These are phyloP conservation scores for Melinaea menophilus DNA, from an alignment of 2,888 invertebrate genomes.

Conservation along the genomic window DNA sequence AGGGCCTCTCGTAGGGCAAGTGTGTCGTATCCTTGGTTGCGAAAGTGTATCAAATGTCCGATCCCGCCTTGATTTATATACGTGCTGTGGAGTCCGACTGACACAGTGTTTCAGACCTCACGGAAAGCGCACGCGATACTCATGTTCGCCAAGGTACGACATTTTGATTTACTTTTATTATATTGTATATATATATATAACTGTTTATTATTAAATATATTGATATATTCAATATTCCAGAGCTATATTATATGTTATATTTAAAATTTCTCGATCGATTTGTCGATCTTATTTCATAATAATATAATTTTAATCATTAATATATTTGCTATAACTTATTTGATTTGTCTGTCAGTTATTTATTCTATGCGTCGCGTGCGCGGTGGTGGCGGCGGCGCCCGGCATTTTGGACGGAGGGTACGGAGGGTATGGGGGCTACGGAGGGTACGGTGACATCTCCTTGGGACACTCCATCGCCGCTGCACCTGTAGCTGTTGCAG, in stretches of 20 bases:
- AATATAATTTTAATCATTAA: too few species aligned
- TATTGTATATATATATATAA: slow-evolving; percentile 3
- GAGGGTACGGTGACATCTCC: slow-evolving; percentile 29
- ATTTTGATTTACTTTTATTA: neutral
- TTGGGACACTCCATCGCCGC: slow-evolving; percentile 28
- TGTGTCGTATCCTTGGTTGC: slow-evolving; percentile 55
- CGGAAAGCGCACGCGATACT: slow-evolving; percentile 54
- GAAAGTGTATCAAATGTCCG: slow-evolving; percentile 65
- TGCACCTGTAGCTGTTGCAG: slow-evolving; percentile 36
- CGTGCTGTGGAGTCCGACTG: slow-evolving; percentile 28
- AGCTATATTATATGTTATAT: too few species aligned
- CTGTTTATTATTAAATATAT: neutral
- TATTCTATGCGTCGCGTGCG: slow-evolving; percentile 63
- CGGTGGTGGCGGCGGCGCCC: slow-evolving; percentile 56
- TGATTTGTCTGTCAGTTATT: slow-evolving; percentile 46
- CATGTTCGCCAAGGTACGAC: slow-evolving; percentile 69
- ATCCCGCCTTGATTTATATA: slow-evolving; percentile 51
- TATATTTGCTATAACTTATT: too few species aligned
- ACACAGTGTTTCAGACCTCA: slow-evolving; percentile 56
- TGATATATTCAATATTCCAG: too few species aligned
- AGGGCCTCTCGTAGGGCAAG: slow-evolving; percentile 34
- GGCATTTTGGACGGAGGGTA: slow-evolving; percentile 51
- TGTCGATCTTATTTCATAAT: too few species aligned
- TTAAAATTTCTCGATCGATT: too few species aligned
- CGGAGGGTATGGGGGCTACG: slow-evolving; percentile 49